Conservation (phyloP, 2,797 vertebrate genomes). For the Neomorphus geoffroyi region DNA sequence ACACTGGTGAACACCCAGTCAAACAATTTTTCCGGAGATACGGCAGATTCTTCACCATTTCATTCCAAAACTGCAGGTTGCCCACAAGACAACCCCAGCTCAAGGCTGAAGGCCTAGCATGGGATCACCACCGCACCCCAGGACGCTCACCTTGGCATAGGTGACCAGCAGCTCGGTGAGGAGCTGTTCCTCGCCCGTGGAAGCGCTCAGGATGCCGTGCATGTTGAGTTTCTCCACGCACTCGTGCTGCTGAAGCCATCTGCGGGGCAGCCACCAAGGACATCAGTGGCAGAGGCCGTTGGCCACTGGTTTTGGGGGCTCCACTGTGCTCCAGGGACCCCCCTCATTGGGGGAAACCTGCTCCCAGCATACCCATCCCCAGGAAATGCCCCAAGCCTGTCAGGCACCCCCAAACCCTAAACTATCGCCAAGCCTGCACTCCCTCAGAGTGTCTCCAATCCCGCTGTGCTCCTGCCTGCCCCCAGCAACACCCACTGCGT, state of each 20-base stretch:
- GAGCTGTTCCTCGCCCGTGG: conserved; percentile 83
- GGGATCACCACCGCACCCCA: no score
- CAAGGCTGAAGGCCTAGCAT: background rate
- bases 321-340: background rate
- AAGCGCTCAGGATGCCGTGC: conserved; percentile 90
- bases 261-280: conserved; percentile 31
- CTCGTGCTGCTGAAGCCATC: conserved; percentile 93
- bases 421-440: rapidly evolving
- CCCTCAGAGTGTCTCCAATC: background rate
- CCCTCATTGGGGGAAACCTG: background rate
- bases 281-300: background rate
- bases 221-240: conserved; percentile 93
- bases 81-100: background rate
- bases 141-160: conserved; percentile 83
- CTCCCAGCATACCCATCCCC: background rate
- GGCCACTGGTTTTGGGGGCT: rapidly evolving
- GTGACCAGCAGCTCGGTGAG: conserved; percentile 89
- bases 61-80: background rate
- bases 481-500: background rate
- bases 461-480: background rate
- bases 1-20: background rate
- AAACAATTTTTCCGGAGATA: rapidly evolving
- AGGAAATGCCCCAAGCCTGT: background rate
- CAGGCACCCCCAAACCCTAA: background rate
- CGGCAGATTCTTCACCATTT: background rate